Base-by-base conservation (phyloP, 1,140 invertebrate species). In the Micrasema minimum region DNA sequence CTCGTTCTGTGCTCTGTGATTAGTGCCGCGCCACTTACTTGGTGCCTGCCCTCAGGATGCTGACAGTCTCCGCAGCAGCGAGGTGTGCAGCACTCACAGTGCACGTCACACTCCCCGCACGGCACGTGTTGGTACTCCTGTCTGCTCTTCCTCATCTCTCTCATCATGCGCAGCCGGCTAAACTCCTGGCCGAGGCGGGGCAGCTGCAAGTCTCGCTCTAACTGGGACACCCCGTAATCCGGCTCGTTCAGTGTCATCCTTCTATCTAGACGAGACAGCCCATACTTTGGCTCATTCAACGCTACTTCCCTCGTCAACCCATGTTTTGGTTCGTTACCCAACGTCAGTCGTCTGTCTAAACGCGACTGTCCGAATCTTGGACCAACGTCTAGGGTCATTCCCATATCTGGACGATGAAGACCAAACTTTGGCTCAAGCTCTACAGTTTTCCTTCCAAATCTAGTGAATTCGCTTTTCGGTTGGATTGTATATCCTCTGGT, bases 71-170 rank as follows among this genome's bases (percentile, higher is more conserved):
- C 66, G 61, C 71, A 72, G 71, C 71, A 69, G 46, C 66, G 46
- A 11, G 55, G 46, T 18, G 55, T 22, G 65, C 71, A 72, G 41
- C 41, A 20, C 41, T 64, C 81, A 80, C 81, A 78, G 61, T 55
- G 57, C 66, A 76, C 57, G 62, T 46, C 71, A 78, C 82, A 81
- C 82, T 81, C 81, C 35, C 79, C 80, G 71, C 77, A 80, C 78
- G 79, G 83, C 85, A 86, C 84, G 81, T 81, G 82, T 41, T 64
- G 16, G 59, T 46, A 64, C 20, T 64, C 59, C 7, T 11, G 41
- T 23, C 16, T 22, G 10, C 7, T 45, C 43, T 48, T 46, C 23
- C 43, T 45, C 59, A 64, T 64, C 41, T 64, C 59, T 10, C 59
- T 18, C 59, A 64, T 64, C 41, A 14, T 2, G n/a, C 59, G 59